A percentile compares a stretch with the other conserved stretches of the same genome.
These are phyloP conservation scores for Ceratina japonica DNA, from an alignment of 1,140 invertebrate genomes.

Conservation along the genomic window DNA sequence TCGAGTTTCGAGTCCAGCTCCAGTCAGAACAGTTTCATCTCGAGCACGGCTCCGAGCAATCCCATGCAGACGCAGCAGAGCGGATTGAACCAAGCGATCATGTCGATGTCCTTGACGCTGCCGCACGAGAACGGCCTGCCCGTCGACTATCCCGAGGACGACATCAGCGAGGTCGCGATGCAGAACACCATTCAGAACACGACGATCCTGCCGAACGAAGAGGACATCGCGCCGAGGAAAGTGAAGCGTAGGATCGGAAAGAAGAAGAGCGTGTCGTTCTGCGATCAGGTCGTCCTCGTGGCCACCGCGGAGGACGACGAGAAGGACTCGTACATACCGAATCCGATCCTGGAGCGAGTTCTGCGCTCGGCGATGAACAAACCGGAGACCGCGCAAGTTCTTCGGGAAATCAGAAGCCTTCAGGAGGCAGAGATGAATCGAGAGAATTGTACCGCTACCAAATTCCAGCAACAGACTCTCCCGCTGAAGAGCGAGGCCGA, in stretches of 20 bases:
- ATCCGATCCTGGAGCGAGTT: slow-evolving; percentile 93
- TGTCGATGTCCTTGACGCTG: slow-evolving; percentile 75
- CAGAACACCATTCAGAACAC: slow-evolving; percentile 78
- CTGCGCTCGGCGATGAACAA: slow-evolving; percentile 89
- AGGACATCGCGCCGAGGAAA: slow-evolving; percentile 73
- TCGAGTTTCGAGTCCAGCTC: slow-evolving; percentile 69
- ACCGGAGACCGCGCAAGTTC: slow-evolving; percentile 81
- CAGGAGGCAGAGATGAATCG: slow-evolving; percentile 77
- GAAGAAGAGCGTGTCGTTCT: slow-evolving; percentile 96
- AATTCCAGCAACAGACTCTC: slow-evolving; percentile 78
- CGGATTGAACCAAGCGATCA: slow-evolving; percentile 72
- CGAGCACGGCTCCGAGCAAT: slow-evolving; percentile 30
- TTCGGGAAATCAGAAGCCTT: slow-evolving; percentile 78
- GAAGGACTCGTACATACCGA: slow-evolving; percentile 93
- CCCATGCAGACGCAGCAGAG: slow-evolving; percentile 62
- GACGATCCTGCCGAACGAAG: slow-evolving; percentile 74
- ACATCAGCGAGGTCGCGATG: slow-evolving; percentile 78
- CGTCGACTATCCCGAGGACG: slow-evolving; percentile 76
- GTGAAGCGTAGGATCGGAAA: slow-evolving; percentile 82
- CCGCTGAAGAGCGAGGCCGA: slow-evolving; percentile 77
- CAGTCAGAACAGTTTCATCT: slow-evolving; percentile 66
- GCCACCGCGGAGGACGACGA: slow-evolving; percentile 95
- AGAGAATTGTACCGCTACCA: slow-evolving; percentile 68
- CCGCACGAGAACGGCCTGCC: slow-evolving; percentile 77
- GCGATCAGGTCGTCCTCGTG: slow-evolving; percentile 94